A percentile compares a stretch with the other conserved stretches of the same genome.
Conservation (phyloP, 2,113 vertebrate species). For the Siniperca knerii region DNA sequence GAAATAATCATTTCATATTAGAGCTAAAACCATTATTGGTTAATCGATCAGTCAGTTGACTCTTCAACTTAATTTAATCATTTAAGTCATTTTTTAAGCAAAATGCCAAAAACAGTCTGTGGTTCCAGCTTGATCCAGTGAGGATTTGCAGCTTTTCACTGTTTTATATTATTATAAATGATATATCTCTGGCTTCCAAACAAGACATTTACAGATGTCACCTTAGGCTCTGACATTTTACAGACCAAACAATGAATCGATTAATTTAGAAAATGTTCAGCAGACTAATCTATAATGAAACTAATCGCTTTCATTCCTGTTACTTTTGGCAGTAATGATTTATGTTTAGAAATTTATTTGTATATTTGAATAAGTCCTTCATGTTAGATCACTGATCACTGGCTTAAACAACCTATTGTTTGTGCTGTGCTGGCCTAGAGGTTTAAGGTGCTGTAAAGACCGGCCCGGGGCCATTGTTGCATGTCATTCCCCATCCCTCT, state of each 20-base stretch:
- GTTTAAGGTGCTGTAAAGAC: not conserved
- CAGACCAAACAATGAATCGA: not conserved
- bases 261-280: not conserved
- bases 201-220: not conserved
- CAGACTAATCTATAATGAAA: not conserved
- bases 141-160: not conserved
- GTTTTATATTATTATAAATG: not conserved
- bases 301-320: not conserved
- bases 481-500: not conserved
- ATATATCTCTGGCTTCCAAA: not conserved
- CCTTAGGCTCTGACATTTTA: not conserved
- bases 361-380: not conserved
- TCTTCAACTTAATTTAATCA: not conserved
- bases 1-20: not conserved
- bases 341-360: not conserved
- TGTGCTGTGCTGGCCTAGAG: too few species aligned
- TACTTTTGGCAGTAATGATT: not conserved
- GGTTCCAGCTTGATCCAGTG: not conserved
- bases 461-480: not conserved
- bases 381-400: not conserved
- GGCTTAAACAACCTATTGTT: not conserved
- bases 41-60: not conserved
- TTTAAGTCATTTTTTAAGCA: not conserved
- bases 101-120: not conserved
- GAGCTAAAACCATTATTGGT: not conserved